A percentile compares a stretch with the other conserved stretches of the same genome.
phyloP scores from a whole-genome alignment of 2,113 vertebrate species.

The Isichthys henryi region DNA sequence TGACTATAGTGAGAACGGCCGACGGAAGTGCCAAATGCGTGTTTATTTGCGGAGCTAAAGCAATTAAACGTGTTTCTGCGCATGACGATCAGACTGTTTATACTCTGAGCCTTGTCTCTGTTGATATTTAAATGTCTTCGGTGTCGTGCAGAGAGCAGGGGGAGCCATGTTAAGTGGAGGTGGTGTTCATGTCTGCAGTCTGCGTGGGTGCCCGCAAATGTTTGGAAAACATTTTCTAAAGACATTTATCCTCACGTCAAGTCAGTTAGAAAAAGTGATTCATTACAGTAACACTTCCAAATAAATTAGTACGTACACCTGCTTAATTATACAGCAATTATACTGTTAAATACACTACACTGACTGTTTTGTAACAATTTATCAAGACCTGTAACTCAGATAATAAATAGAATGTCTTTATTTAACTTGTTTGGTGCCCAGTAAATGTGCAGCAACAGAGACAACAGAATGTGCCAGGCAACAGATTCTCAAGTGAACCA shows the following conservation, averaged over 20 bases:
- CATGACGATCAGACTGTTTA: constrained; percentile 25
- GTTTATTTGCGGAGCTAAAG: constrained; percentile 21
- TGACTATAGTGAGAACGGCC: background rate
- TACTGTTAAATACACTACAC: background rate
- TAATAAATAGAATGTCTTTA: background rate
- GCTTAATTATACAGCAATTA: constrained; percentile 10
- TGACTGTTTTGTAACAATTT: background rate
- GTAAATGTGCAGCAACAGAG: background rate
- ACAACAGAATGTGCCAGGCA: background rate
- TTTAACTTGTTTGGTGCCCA: background rate
- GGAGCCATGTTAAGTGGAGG: constrained; percentile 21
- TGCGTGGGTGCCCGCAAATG: constrained; percentile 24
- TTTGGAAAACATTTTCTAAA: constrained; percentile 23
- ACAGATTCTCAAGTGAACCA: background rate
- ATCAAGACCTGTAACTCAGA: background rate
- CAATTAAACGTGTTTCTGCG: constrained; percentile 25
- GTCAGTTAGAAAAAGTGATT: constrained; percentile 5
- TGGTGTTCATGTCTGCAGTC: constrained; percentile 18
- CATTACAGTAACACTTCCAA: constrained; percentile 16
- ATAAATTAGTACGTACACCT: constrained; percentile 16
- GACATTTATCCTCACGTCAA: constrained; percentile 19
- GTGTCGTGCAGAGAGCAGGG: constrained; percentile 21
- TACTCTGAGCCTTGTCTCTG: constrained; percentile 23
- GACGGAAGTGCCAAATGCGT: constrained; percentile 7
- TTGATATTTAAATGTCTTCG: constrained; percentile 26